Evolutionary conservation across 2,797 vertebrate genomes (phyloP).

Genomic region (Lithobates sylvaticus): DNA sequence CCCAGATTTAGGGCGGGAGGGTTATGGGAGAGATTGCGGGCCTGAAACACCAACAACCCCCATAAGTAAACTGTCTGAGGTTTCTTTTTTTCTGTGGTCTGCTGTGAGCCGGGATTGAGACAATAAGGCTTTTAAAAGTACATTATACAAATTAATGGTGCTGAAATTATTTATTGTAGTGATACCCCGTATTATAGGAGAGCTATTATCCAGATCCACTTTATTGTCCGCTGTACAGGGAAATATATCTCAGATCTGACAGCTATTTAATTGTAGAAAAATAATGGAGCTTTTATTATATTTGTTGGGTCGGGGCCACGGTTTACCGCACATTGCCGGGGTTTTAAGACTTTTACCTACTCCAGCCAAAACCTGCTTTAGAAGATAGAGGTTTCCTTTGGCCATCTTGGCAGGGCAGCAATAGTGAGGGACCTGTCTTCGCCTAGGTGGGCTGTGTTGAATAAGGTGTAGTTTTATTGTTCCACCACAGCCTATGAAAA

Average conservation of each 20-base stretch:
- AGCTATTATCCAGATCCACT: neutral
- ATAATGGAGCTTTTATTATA: neutral
- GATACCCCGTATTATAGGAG: neutral
- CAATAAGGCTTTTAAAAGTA: neutral
- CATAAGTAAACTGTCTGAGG: neutral
- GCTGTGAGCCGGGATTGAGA: neutral
- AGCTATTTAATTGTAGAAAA: neutral
- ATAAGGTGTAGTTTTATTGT: no score
- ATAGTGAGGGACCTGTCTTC: no score
- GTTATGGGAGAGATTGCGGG: no score
- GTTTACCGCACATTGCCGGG: neutral
- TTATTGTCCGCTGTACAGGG: neutral
- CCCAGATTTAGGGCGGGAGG: no score
- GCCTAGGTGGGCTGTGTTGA: no score
- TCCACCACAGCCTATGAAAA: no score
- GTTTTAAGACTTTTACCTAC: neutral
- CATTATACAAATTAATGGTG: constrained; percentile 12
- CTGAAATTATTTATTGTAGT: constrained; percentile 6
- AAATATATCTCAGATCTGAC: neutral
- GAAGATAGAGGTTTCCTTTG: no score
- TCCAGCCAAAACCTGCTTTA: no score
- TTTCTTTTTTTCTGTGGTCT: neutral
- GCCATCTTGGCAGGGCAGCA: no score
- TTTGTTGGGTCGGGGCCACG: neutral
- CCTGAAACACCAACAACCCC: neutral